Base-by-base conservation (phyloP, 2,888 invertebrate genomes). In the Neoascia interrupta region DNA sequence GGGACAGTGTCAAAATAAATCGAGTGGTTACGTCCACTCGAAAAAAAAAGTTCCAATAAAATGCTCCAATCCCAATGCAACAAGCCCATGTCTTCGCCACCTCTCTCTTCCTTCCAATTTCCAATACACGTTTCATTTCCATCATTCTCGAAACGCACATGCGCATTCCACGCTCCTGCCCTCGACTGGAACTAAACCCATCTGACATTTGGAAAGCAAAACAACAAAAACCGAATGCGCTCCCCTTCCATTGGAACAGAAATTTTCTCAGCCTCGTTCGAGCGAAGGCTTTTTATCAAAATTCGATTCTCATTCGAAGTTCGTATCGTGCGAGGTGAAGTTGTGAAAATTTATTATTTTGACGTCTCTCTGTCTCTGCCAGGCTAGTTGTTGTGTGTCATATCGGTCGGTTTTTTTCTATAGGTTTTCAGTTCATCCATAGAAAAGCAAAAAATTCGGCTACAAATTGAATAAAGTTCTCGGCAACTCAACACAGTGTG, bases 221-320 rank as follows among this genome's bases (percentile, higher is more conserved):
- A 53, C 34, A 11, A 51, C 23, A 34, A 37, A 21, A 11, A 47
- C 15, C 34, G n/a, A n/a, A 54, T 13, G 13, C 54, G 18, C 41
- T 18, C 41, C 3, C 45, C 31, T 15, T 58, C 56, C 31, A 23
- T 11, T 56, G 43, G 36, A 19, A 21, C 21, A 2, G 16, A 26
- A 6, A 31, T 10, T 16, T 23, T 45, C n/a, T 21, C 28, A 11
- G 6, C 26, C 45, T 54, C 45, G 11, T 26, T 8, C 36, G 4
- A 31, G 13, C 19, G 37, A 63, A 56, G 23, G 18, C 60, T 53
- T 66, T 73, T 45, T 36, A 28, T 56, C 4, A n/a, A 6, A 61
- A 13, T 26, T 5, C 13, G 19, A 53, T 66, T 72, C 60, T 64
- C 76, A 76, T 76, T 76, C 76, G 64, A 70, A 76, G 64, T 76